Evolutionary conservation across 2,888 invertebrate species (phyloP).

Genomic region (Nomada lathburiana): DNA sequence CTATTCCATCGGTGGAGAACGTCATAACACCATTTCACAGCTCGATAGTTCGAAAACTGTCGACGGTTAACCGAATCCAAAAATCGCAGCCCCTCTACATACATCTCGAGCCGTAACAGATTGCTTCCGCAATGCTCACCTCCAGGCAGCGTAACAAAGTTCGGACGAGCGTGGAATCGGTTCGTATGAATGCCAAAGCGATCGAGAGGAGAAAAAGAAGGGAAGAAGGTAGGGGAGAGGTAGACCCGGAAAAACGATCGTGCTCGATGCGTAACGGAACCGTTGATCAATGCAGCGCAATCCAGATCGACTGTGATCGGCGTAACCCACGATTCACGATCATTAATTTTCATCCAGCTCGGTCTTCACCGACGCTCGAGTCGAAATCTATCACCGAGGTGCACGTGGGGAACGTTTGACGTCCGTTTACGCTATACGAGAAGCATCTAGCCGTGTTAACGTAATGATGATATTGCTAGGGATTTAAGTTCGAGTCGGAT

Average conservation of each 20-base stretch:
- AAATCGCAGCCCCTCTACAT: conserved; percentile 26
- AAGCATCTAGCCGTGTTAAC: background rate
- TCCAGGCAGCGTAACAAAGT: conserved; percentile 74
- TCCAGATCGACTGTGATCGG: conserved; percentile 59
- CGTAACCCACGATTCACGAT: conserved; percentile 66
- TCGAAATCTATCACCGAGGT: conserved; percentile 67
- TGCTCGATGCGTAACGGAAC: conserved; percentile 73
- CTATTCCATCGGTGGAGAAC: no score
- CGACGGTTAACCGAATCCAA: conserved; percentile 27
- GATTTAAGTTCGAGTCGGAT: conserved; percentile 26
- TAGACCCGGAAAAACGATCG: conserved; percentile 75
- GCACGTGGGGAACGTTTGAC: conserved; percentile 22
- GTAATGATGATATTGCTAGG: conserved; percentile 59
- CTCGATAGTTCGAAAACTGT: no score
- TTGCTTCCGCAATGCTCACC: conserved; percentile 76
- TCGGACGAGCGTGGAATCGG: conserved; percentile 58
- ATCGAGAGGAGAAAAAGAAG: conserved; percentile 51
- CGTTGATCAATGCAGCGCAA: conserved; percentile 58
- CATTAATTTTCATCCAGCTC: conserved; percentile 75
- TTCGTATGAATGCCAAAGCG: conserved; percentile 58
- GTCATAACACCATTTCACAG: no score
- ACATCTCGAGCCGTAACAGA: conserved; percentile 22
- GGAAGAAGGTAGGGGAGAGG: conserved; percentile 31
- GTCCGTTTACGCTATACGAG: conserved; percentile 45
- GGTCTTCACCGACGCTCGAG: conserved; percentile 44